Percentiles rank a stretch among this genome's conserved stretches.
Conservation (phyloP, 1,140 invertebrate genomes). For the Helicoverpa armigera region DNA sequence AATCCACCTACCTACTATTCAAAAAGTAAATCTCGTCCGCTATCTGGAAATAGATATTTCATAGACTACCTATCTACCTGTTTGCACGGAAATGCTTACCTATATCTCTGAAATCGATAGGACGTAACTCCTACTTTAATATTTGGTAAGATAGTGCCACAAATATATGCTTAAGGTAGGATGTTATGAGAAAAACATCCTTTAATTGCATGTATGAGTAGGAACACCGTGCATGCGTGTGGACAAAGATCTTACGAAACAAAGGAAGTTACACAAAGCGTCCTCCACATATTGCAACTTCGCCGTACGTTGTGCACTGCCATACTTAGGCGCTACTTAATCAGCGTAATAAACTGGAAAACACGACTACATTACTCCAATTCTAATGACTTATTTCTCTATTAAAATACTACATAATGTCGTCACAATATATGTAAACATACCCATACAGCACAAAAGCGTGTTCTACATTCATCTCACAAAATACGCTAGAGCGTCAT, state of each 20-base stretch:
- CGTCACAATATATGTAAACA: conserved; percentile 13
- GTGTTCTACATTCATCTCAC: conserved; percentile 69
- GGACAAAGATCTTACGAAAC: conserved; percentile 28
- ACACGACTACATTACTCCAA: not conserved
- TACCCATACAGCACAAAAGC: conserved; percentile 43
- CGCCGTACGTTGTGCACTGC: not conserved
- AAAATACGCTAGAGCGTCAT: conserved; percentile 66
- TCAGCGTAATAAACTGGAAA: not conserved
- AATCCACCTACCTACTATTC: not conserved
- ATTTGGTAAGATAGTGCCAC: no score
- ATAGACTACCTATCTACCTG: not conserved
- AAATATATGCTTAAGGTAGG: no score
- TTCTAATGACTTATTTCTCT: not conserved
- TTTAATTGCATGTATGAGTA: not conserved
- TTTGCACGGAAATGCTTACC: not conserved
- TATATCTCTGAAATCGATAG: not conserved
- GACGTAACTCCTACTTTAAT: no score
- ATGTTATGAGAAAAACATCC: no score
- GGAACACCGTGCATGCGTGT: conserved; percentile 3
- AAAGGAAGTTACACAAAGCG: conserved; percentile 24
- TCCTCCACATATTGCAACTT: conserved; percentile 22
- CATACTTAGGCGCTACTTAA: not conserved
- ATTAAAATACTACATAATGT: conserved; percentile 19
- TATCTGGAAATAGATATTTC: not conserved
- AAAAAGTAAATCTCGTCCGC: not conserved